Conservation (phyloP, 2,888 invertebrate genomes). For the Ischnura elegans region DNA sequence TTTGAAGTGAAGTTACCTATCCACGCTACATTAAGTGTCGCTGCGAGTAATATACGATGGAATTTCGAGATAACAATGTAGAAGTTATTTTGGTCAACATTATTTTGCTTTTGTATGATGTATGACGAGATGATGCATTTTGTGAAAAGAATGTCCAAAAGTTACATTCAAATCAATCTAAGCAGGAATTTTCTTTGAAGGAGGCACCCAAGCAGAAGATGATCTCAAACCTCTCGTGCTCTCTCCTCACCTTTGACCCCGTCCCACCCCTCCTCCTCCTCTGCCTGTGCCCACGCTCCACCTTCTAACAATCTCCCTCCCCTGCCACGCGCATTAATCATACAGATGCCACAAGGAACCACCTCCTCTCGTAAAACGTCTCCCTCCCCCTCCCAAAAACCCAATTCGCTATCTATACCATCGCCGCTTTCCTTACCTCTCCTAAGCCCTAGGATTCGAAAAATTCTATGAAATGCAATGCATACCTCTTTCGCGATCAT, state of each 20-base stretch:
- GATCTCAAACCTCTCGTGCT: background rate
- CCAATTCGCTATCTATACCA: background rate
- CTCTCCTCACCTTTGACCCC: slow-evolving; percentile 31
- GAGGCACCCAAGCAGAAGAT: background rate
- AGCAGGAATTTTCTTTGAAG: background rate
- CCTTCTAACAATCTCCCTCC: background rate
- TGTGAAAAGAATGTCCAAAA: too few relatives aligned
- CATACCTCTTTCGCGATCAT: too few relatives aligned
- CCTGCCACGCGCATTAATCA: slow-evolving; percentile 39
- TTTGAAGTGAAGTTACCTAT: too few relatives aligned
- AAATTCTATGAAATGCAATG: too few relatives aligned
- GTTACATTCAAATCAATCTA: too few relatives aligned
- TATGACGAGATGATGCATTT: too few relatives aligned
- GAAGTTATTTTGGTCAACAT: too few relatives aligned
- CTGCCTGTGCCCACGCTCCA: background rate
- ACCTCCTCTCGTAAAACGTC: slow-evolving; percentile 9
- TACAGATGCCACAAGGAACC: slow-evolving; percentile 18
- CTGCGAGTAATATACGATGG: too few relatives aligned
- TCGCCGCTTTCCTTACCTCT: background rate
- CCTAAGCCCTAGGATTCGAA: too few relatives aligned
- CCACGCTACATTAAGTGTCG: too few relatives aligned
- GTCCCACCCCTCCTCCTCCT: background rate
- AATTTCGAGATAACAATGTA: too few relatives aligned
- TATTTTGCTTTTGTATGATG: too few relatives aligned
- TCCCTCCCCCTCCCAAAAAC: background rate